Evolutionary conservation across 2,888 invertebrate genomes (phyloP), one percentile per base, ranked within the genome.

Genomic region (Cerastoderma edule): DNA sequence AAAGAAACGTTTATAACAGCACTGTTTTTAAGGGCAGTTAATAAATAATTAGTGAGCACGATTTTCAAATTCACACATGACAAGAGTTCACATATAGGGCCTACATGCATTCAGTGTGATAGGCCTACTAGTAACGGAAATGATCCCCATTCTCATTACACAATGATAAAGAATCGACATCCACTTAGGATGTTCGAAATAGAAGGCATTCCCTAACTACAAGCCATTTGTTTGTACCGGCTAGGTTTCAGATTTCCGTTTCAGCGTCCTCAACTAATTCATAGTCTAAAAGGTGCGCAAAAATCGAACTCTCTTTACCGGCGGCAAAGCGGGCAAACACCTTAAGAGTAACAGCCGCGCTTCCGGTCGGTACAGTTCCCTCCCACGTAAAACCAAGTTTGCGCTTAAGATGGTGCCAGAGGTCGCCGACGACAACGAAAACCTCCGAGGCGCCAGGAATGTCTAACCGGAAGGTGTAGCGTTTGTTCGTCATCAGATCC

Each of bases 231-330:
- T n/a, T n/a, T n/a, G n/a, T n/a, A n/a, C n/a, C n/a, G n/a, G n/a
- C n/a, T 10, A 4, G 28, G 24, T 24, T 19, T 75, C 73, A 90
- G 57, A 90, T 90, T 76, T 90, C 89, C 0, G 90, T 90, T 80
- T 89, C 90, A 1, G 83, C 85, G 66, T 89, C 90, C 69, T 89
- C 87, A 19, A 90, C 85, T 24, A 91, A 83, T 66, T 87, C 87
- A 72, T 89, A 91, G 74, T 91, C 90, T 46, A 91, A 70, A 68
- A 91, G 75, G 69, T 89, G 90, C 28, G 89, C 84, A 80, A 91
- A 91, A 22, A 85, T 79, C n/a, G 89, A 89, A 27, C 82, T 76
- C 63, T 91, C 91, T 63, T 86, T 83, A 19, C 85, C 87, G 8
- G 83, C 80, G 5, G 83, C 77, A 79, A 89, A 91, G 1, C 91